These are phyloP conservation scores for Malthinus flaveolus DNA, from an alignment of 2,888 invertebrate genomes.

Conservation along the genomic window DNA sequence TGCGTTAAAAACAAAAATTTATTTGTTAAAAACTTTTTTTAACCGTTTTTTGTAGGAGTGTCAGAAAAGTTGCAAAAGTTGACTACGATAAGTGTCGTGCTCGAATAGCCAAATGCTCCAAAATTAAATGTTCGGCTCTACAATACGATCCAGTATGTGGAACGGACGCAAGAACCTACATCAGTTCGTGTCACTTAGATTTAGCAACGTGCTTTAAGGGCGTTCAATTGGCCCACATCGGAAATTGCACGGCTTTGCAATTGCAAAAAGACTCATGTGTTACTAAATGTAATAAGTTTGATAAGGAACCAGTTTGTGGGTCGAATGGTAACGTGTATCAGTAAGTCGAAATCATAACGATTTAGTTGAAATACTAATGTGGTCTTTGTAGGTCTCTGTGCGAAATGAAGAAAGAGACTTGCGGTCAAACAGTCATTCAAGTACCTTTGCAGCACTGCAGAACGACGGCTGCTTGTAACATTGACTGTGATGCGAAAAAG, in stretches of 20 bases:
- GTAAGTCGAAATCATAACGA: conserved; percentile 54
- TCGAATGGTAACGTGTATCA: conserved; percentile 89
- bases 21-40: not conserved
- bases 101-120: conserved; percentile 75
- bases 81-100: conserved; percentile 81
- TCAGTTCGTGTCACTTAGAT: conserved; percentile 80
- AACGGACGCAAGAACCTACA: conserved; percentile 84
- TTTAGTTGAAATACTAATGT: no score
- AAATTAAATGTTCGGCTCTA: conserved; percentile 71
- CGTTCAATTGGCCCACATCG: conserved; percentile 85
- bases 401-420: conserved; percentile 79
- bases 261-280: conserved; percentile 64
- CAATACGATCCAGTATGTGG: conserved; percentile 86
- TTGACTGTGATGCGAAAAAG: conserved; percentile 71
- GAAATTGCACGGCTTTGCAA: conserved; percentile 77
- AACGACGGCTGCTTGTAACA: conserved; percentile 82
- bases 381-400: conserved; percentile 70
- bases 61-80: conserved; percentile 67
- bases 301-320: conserved; percentile 78
- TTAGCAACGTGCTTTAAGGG: conserved; percentile 86
- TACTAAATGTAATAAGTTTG: conserved; percentile 61
- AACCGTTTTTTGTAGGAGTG: conserved; percentile 25
- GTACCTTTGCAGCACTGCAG: conserved; percentile 83
- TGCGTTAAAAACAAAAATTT: conserved; percentile 48
- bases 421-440: conserved; percentile 82